Conservation (phyloP, 1,140 invertebrate genomes). For the Schlechtendalia chinensis region DNA sequence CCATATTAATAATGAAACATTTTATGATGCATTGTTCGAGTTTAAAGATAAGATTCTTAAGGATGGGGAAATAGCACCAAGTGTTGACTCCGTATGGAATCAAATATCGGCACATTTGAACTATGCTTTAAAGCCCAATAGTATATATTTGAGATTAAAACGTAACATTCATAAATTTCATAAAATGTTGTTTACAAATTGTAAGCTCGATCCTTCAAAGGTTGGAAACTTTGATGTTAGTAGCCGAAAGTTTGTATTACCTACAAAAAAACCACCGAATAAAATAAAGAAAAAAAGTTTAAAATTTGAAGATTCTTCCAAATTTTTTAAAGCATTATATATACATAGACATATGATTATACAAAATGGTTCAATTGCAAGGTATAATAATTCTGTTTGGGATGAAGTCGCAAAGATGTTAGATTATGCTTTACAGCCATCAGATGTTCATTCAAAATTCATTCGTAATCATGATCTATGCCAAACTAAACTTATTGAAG, state of each 20-base stretch:
- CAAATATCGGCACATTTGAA: constrained; percentile 41
- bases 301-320: constrained; percentile 29
- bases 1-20: constrained; percentile 31
- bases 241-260: not conserved
- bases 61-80: constrained; percentile 25
- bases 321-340: constrained; percentile 43
- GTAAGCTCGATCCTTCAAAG: constrained; percentile 25
- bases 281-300: constrained; percentile 41
- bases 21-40: constrained; percentile 17
- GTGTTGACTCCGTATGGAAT: constrained; percentile 23
- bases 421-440: constrained; percentile 37
- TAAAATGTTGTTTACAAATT: constrained; percentile 25
- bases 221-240: not conserved
- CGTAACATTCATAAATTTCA: constrained; percentile 23
- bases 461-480: constrained; percentile 44
- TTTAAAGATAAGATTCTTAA: constrained; percentile 39
- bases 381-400: constrained; percentile 36
- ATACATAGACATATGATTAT: constrained; percentile 16
- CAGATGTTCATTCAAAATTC: constrained; percentile 36
- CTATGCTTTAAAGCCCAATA: constrained; percentile 31
- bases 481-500: constrained; percentile 40
- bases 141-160: constrained; percentile 43
- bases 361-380: constrained; percentile 39
- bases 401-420: constrained; percentile 39
- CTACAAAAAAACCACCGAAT: not conserved